Evolutionary conservation across 1,140 invertebrate species (phyloP).

Genomic region (Helicoverpa zea): DNA sequence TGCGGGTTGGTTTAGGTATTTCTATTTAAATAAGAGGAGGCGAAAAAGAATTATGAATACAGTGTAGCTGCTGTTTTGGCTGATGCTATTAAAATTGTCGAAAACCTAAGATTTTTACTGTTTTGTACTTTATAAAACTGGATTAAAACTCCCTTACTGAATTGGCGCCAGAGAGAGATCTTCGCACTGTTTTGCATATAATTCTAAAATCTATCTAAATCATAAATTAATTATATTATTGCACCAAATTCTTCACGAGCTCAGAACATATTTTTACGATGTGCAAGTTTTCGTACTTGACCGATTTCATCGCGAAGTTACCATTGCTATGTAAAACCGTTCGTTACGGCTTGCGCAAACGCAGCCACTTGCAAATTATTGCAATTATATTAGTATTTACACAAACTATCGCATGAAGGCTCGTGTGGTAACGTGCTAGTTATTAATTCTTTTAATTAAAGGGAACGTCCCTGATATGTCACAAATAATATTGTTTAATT

Average conservation of each 20-base stretch:
- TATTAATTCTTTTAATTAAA: neutral
- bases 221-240: no score
- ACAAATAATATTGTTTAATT: neutral
- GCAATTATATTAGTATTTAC: conserved; percentile 36
- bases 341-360: conserved; percentile 21
- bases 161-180: no score
- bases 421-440: conserved; percentile 10
- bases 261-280: neutral
- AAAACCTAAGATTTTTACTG: no score
- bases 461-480: neutral
- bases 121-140: no score
- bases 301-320: conserved; percentile 15
- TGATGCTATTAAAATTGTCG: no score
- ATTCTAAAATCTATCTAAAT: neutral
- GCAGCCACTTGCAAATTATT: conserved; percentile 30
- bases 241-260: neutral
- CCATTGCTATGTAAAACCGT: conserved; percentile 25
- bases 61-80: no score
- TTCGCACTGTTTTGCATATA: no score
- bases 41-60: no score
- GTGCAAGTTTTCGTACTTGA: conserved; percentile 14
- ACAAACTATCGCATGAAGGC: conserved; percentile 36
- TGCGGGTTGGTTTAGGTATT: no score
- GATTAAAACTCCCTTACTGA: no score
- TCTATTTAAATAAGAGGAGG: no score